Conservation (phyloP, 2,888 invertebrate species). For the Thumatha senex region DNA sequence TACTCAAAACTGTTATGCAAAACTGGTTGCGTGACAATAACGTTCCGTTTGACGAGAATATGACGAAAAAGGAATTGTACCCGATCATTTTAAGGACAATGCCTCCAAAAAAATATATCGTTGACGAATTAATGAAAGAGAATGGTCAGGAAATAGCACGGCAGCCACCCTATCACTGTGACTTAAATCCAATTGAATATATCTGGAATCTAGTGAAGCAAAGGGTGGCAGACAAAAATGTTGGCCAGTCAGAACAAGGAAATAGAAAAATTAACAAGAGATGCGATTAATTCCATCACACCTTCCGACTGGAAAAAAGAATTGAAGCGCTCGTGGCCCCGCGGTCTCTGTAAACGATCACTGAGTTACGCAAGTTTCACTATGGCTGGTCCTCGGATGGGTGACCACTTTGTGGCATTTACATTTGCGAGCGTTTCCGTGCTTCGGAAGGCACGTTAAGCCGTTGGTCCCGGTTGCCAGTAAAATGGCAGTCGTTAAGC, state of each 20-base stretch:
- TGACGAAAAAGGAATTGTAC: conserved; percentile 21
- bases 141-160: conserved; percentile 18
- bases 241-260: conserved; percentile 31
- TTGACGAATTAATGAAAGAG: conserved; percentile 18
- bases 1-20: background rate
- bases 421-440: no score
- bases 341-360: no score
- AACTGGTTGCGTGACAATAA: conserved; percentile 5
- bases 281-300: conserved; percentile 3
- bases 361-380: no score
- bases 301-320: conserved; percentile 3
- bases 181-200: conserved; percentile 29
- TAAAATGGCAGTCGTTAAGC: no score
- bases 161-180: conserved; percentile 27
- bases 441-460: no score
- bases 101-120: conserved; percentile 9
- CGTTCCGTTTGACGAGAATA: conserved; percentile 20
- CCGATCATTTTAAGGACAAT: conserved; percentile 7
- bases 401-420: no score
- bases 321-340: no score
- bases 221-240: conserved; percentile 40
- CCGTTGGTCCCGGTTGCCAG: no score
- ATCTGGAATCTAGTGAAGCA: conserved; percentile 36
- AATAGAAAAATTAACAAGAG: conserved; percentile 25
- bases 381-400: no score